Evolutionary conservation across 2,797 vertebrate genomes (phyloP), one percentile per base, ranked within the genome.

Genomic region (Pipistrellus pygmaeus): DNA sequence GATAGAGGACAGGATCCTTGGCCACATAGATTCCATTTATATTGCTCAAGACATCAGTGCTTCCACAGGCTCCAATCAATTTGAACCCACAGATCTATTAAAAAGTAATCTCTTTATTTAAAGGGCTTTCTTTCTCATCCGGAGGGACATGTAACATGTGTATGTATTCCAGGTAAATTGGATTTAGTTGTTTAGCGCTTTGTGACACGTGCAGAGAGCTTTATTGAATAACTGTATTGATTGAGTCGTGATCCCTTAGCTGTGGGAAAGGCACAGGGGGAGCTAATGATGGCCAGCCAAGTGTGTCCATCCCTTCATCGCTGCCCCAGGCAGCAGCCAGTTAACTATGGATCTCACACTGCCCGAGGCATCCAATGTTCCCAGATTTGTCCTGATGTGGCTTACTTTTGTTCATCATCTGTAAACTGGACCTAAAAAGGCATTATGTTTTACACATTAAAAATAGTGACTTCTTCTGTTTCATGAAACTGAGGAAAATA

Each of bases 201-300:
- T 87, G 82, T 94, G 92, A 38, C 83, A 90, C 7, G 0, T 53
- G 48, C 10, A 38, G 73, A 46, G 46, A 90, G 30, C 82, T 95
- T 97, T 96, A 95, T 82, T 91, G 91, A 92, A 80, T 94, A 95
- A 84, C 8, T 8, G 4, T 32, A n/a, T 81, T 96, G 93, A 97
- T 91, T 95, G 92, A 95, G 72, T 94, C 62, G 77, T 30, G 44
- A 68, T 92, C 83, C 51, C n/a, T 80, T 64, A 66, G 75, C 55
- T 27, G 0, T 48, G 66, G 76, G 46, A 78, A 80, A 90, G 20
- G 75, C n/a, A 53, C 12, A 44, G 53, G 41, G n/a, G 93, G 35
- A 84, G 84, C 51, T 90, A 78, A 81, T 69, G 13, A 57, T n/a
- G 53, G 55, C 64, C 82, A 85, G 66, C 27, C 9, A 41, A 84